phyloP scores from a whole-genome alignment of 2,888 invertebrate genomes.

The Melipona beecheii region DNA sequence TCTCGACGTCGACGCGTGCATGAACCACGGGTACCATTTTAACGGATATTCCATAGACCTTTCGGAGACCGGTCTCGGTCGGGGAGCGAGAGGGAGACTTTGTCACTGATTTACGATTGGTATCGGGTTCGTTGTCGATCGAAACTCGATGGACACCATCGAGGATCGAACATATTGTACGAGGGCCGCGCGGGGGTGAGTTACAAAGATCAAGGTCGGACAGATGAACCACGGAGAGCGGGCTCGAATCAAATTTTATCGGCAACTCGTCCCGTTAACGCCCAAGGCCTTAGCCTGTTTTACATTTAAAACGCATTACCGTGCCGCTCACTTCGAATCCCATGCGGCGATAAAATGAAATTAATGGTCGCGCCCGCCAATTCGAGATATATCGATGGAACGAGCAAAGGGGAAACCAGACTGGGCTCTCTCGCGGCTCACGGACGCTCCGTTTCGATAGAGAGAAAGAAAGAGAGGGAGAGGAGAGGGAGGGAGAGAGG shows the following conservation, averaged over 20 bases:
- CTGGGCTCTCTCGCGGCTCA: not conserved
- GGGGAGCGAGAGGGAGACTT: not conserved
- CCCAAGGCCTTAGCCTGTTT: slow-evolving; percentile 82
- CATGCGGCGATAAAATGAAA: slow-evolving; percentile 82
- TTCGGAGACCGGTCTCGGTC: slow-evolving; percentile 2
- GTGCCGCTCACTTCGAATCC: slow-evolving; percentile 79
- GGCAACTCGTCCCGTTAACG: slow-evolving; percentile 75
- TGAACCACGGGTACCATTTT: slow-evolving; percentile 11
- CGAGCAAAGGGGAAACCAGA: slow-evolving; percentile 59
- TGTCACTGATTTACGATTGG: slow-evolving; percentile 22
- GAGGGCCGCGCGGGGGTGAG: slow-evolving; percentile 15
- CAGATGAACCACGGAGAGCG: slow-evolving; percentile 24
- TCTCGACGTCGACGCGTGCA: not conserved
- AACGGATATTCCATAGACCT: not conserved
- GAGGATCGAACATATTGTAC: not conserved
- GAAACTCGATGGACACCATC: slow-evolving; percentile 30
- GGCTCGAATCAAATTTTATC: slow-evolving; percentile 83
- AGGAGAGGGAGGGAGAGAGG: not conserved
- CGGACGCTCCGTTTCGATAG: not conserved
- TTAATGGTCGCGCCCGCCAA: slow-evolving; percentile 82
- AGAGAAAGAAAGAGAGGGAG: not conserved
- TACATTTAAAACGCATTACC: slow-evolving; percentile 84
- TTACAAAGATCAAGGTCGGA: slow-evolving; percentile 60
- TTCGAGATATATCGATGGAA: slow-evolving; percentile 80
- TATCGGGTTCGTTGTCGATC: slow-evolving; percentile 11